phyloP scores from a whole-genome alignment of 2,797 vertebrate genomes.

The Enteromius argenteus region DNA sequence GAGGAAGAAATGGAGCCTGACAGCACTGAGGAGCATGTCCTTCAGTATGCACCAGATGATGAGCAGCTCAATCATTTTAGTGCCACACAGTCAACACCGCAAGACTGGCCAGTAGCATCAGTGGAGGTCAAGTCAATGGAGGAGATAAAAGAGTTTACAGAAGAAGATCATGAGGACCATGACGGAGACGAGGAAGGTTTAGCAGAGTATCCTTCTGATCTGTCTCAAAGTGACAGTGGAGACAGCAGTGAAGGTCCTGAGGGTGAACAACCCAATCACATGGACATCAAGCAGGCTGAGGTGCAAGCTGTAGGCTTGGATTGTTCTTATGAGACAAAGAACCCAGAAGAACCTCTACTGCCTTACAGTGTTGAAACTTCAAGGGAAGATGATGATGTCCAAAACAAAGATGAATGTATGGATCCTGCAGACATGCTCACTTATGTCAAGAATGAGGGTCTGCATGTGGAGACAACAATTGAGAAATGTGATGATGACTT shows the following conservation, averaged over 20 bases:
- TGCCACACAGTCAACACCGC: slow-evolving; percentile 57
- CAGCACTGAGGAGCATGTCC: background rate
- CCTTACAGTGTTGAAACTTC: background rate
- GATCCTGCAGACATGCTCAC: slow-evolving; percentile 8
- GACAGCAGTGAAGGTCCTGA: slow-evolving; percentile 45
- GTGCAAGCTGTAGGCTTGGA: background rate
- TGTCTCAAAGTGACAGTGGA: slow-evolving; percentile 72
- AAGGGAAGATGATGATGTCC: slow-evolving; percentile 22
- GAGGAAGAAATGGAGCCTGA: slow-evolving; percentile 31
- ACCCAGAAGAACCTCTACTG: background rate
- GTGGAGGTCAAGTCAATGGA: slow-evolving; percentile 39
- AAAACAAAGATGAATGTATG: slow-evolving; percentile 1
- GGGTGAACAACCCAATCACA: slow-evolving; percentile 12
- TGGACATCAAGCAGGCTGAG: background rate
- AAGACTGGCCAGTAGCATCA: slow-evolving; percentile 52
- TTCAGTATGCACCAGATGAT: slow-evolving; percentile 45
- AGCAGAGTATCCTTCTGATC: slow-evolving; percentile 79
- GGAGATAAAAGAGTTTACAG: slow-evolving; percentile 77
- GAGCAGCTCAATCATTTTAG: slow-evolving; percentile 30
- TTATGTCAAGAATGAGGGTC: slow-evolving; percentile 15
- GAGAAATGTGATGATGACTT: background rate
- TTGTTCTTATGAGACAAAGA: slow-evolving; percentile 18
- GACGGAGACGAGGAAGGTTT: slow-evolving; percentile 77
- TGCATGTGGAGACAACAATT: slow-evolving; percentile 19
- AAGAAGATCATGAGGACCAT: slow-evolving; percentile 77